These are phyloP conservation scores for Mola mola DNA, from an alignment of 2,113 vertebrate genomes.

Conservation along the genomic window DNA sequence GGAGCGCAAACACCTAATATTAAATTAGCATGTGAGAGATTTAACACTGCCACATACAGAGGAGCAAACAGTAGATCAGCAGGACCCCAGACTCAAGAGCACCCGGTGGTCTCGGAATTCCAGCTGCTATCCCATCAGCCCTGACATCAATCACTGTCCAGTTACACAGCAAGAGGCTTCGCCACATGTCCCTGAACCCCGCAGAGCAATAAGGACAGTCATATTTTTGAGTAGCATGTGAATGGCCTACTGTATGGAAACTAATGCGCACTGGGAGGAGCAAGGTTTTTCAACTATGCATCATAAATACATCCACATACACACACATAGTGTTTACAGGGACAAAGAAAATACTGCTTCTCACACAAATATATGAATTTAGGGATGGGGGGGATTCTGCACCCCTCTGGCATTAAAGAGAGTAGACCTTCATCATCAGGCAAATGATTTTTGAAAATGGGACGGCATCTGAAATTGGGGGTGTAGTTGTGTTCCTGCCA, in stretches of 20 bases:
- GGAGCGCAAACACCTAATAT: neutral
- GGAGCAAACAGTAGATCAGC: conserved; percentile 44
- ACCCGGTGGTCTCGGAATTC: conserved; percentile 34
- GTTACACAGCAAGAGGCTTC: conserved; percentile 38
- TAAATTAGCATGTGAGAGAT: conserved; percentile 20
- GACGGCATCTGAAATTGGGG: too few species aligned
- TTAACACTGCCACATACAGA: conserved; percentile 36
- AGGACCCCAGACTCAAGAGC: conserved; percentile 24
- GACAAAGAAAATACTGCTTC: too few species aligned
- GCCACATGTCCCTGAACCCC: conserved; percentile 32
- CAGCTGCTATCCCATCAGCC: conserved; percentile 46
- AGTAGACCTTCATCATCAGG: too few species aligned
- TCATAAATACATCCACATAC: neutral
- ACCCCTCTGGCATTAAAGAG: too few species aligned
- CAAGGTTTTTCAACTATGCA: conserved; percentile 10
- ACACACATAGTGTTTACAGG: neutral
- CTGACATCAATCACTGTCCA: conserved; percentile 59
- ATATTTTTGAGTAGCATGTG: conserved; percentile 40
- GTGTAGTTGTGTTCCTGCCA: too few species aligned
- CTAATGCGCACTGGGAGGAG: neutral
- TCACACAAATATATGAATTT: too few species aligned
- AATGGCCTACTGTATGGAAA: conserved; percentile 8
- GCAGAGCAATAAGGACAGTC: conserved; percentile 36
- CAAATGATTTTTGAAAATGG: too few species aligned
- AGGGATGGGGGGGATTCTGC: too few species aligned